These are phyloP conservation scores for Prorops nasuta DNA, from an alignment of 1,140 invertebrate species.

Conservation along the genomic window DNA sequence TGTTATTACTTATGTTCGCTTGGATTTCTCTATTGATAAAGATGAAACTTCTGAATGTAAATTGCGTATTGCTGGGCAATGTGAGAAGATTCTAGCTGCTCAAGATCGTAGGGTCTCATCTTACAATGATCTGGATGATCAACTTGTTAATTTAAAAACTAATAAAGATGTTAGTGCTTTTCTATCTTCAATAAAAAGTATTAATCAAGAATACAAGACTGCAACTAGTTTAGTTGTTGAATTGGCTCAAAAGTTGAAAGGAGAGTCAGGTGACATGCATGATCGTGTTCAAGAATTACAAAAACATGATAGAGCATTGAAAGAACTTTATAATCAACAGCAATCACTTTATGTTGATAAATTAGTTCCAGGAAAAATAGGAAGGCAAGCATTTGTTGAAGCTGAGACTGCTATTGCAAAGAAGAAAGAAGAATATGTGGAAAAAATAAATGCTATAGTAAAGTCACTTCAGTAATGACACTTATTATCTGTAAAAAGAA, in stretches of 20 bases:
- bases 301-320: slow-evolving; percentile 59
- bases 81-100: slow-evolving; percentile 60
- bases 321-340: slow-evolving; percentile 57
- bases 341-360: slow-evolving; percentile 65
- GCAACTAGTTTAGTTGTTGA: slow-evolving; percentile 62
- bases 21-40: slow-evolving; percentile 91
- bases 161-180: slow-evolving; percentile 65
- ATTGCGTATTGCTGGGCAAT: slow-evolving; percentile 57
- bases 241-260: slow-evolving; percentile 62
- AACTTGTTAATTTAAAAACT: slow-evolving; percentile 64
- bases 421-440: slow-evolving; percentile 67
- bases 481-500: slow-evolving; percentile 1
- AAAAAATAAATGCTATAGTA: slow-evolving; percentile 66
- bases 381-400: slow-evolving; percentile 66
- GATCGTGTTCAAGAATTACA: slow-evolving; percentile 69
- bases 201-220: slow-evolving; percentile 66
- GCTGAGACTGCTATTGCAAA: slow-evolving; percentile 60
- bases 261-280: slow-evolving; percentile 63
- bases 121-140: slow-evolving; percentile 67
- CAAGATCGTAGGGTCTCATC: slow-evolving; percentile 65
- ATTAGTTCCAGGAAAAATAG: slow-evolving; percentile 66
- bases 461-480: slow-evolving; percentile 52
- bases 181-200: slow-evolving; percentile 59
- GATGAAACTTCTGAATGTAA: slow-evolving; percentile 61
- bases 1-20: slow-evolving; percentile 90